Percentiles rank a stretch among this genome's conserved stretches.
phyloP scores from a whole-genome alignment of 2,888 invertebrate genomes.

The Drosophila falleni region DNA sequence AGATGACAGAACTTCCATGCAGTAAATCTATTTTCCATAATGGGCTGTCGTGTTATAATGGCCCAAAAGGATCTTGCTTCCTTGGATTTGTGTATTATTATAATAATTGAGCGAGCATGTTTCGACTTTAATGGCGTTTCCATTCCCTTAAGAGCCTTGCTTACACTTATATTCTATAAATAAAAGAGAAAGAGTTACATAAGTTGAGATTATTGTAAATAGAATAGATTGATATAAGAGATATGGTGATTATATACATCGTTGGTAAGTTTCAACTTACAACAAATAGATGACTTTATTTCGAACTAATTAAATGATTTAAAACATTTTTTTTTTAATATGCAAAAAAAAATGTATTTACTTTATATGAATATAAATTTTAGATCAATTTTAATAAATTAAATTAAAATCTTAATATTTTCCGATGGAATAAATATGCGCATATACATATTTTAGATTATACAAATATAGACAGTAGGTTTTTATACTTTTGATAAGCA shows the following conservation, averaged over 20 bases:
- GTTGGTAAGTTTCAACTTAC: no score
- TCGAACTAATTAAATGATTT: no score
- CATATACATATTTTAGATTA: background rate
- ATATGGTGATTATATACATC: no score
- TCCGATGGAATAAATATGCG: background rate
- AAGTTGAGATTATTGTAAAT: background rate
- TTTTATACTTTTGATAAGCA: background rate
- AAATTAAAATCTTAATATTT: background rate
- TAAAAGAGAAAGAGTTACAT: background rate
- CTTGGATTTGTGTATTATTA: conserved; percentile 97
- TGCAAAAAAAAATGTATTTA: no score
- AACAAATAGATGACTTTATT: no score
- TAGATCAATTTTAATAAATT: background rate
- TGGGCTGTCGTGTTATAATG: conserved; percentile 85
- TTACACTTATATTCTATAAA: conserved; percentile 90
- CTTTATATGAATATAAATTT: background rate
- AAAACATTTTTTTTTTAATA: no score
- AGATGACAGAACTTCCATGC: conserved; percentile 99
- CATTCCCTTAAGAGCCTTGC: conserved; percentile 96
- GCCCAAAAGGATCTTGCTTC: conserved; percentile 97
- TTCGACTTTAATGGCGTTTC: conserved; percentile 99
- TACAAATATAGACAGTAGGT: background rate
- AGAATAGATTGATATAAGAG: background rate
- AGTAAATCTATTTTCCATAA: conserved; percentile 94
- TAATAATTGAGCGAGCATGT: conserved; percentile 97